Conservation (phyloP, 2,888 invertebrate species). For the Eucera pruinosa region DNA sequence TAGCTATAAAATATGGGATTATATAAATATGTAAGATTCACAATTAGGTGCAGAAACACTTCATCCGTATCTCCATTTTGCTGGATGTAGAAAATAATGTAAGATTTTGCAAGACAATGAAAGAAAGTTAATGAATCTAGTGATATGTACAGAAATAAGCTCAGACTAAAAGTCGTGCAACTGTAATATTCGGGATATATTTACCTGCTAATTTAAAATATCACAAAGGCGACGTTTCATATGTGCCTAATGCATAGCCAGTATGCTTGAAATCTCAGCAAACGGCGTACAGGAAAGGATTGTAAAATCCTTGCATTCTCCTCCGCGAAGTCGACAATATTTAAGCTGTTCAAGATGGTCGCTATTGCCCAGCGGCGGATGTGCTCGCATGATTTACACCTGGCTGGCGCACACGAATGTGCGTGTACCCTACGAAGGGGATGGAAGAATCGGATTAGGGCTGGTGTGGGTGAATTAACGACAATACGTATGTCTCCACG, state of each 20-base stretch:
- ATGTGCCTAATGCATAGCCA: background rate
- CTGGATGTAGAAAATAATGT: no score
- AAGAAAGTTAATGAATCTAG: no score
- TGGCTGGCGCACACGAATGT: background rate
- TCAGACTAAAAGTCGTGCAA: no score
- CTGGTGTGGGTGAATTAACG: conserved; percentile 38
- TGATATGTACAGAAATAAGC: no score
- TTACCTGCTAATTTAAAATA: no score
- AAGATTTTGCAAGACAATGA: no score
- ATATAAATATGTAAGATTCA: no score
- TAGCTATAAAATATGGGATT: no score
- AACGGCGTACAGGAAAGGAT: background rate
- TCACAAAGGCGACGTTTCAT: no score
- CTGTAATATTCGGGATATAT: no score
- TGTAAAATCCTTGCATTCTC: conserved; percentile 12
- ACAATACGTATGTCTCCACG: conserved; percentile 35
- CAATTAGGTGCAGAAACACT: no score
- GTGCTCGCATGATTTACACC: conserved; percentile 34
- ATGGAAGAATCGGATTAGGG: conserved; percentile 27
- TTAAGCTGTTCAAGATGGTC: conserved; percentile 26
- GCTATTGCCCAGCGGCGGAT: background rate
- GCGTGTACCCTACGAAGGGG: conserved; percentile 12
- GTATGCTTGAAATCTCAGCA: background rate
- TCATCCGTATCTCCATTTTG: no score
- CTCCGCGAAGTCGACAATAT: conserved; percentile 3